Evolutionary conservation across 2,888 invertebrate species (phyloP), one percentile per base, ranked within the genome.

Genomic region (Spicauda simplicius): DNA sequence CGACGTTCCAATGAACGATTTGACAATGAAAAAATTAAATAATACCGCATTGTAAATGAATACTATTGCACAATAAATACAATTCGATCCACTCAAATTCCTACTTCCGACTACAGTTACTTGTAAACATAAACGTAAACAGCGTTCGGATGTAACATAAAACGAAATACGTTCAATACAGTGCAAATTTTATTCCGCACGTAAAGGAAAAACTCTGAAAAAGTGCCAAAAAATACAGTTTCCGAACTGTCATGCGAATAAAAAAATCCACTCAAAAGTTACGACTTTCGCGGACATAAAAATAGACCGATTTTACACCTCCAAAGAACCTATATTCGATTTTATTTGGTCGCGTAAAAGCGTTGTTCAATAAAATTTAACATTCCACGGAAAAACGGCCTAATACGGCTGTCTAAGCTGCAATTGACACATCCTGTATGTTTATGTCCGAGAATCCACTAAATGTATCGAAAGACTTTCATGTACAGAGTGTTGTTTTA

Each of bases 261-360:
- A 89, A 85, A 80, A 90, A 88, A 83, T 81, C 85, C 82, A 87
- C 83, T 86, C 79, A 80, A 79, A 82, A 81, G 82, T 89, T 87
- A 91, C 86, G 82, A 85, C 84, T 76, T 76, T 79, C 76, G 76
- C 80, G 79, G 80, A 83, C 83, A 84, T 88, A 90, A 92, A 90
- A 91, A 88, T 88, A 86, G 85, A 86, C 84, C 82, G 82, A 88
- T 88, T 90, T 89, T 85, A 87, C 91, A 90, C 88, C 86, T 90
- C 83, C 75, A 83, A 81, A 84, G 82, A 78, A 82, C 80, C 83
- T 78, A 80, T 81, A 84, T 79, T 77, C 80, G 81, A 85, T 87
- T 88, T 90, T 90, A 89, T 90, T 85, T 77, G 81, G 73, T 73
- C 73, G 72, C 85, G 80, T 91, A 90, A 91, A 90, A 87, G 78